Percentiles rank a stretch among this genome's conserved stretches.
These are phyloP conservation scores for Nipponacmea schrenckii DNA, from an alignment of 2,888 invertebrate species.

Conservation along the genomic window DNA sequence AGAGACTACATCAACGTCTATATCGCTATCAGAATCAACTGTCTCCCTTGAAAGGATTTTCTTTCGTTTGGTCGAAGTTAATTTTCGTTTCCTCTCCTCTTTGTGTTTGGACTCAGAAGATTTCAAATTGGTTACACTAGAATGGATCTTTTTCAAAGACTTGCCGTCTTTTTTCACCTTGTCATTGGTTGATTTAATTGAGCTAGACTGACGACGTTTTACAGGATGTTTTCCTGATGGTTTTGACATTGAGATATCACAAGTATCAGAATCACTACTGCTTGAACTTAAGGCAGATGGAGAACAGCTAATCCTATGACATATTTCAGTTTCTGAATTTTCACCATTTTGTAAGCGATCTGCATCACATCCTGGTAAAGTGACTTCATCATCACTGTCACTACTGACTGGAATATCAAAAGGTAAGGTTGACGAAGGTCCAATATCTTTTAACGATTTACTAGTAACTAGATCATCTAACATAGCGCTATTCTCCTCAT, in stretches of 20 bases:
- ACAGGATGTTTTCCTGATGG: not conserved
- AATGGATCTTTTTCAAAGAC: not conserved
- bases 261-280: not conserved
- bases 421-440: conserved; percentile 11
- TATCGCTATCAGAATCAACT: conserved; percentile 20
- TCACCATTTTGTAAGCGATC: conserved; percentile 20
- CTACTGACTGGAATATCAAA: conserved; percentile 4
- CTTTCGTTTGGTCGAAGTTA: conserved; percentile 11
- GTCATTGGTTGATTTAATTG: not conserved
- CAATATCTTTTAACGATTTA: conserved; percentile 10
- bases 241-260: not conserved
- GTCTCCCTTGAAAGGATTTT: conserved; percentile 9
- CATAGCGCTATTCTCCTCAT: conserved; percentile 16
- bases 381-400: not conserved
- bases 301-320: not conserved
- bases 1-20: conserved; percentile 29
- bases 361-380: not conserved
- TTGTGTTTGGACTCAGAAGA: not conserved
- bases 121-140: not conserved
- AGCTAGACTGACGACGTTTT: not conserved
- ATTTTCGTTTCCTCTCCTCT: conserved; percentile 18
- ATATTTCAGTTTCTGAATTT: conserved; percentile 16
- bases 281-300: not conserved
- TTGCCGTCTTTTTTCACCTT: conserved; percentile 2
- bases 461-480: conserved; percentile 9